Evolutionary conservation across 2,113 vertebrate species (phyloP).

Genomic region (Procavia capensis): DNA sequence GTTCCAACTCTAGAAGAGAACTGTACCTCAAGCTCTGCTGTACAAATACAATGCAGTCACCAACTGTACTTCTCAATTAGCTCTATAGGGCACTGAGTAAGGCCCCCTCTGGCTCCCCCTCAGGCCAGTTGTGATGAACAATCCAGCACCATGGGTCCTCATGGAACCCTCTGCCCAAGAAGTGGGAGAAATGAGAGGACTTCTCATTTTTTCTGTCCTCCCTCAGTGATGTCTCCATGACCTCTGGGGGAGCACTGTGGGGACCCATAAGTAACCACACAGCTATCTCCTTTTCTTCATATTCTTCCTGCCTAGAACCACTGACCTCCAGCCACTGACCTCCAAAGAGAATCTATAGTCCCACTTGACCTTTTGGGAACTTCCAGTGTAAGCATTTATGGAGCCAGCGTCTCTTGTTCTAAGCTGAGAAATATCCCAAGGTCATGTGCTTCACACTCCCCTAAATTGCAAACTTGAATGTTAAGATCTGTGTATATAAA

Average conservation of each 20-base stretch:
- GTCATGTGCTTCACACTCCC: not conserved
- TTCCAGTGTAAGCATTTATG: not conserved
- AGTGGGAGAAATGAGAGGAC: not conserved
- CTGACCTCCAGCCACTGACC: not conserved
- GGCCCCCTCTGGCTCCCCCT: not conserved
- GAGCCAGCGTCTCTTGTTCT: not conserved
- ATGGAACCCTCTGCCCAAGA: not conserved
- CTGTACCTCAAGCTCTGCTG: not conserved
- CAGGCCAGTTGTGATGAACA: not conserved
- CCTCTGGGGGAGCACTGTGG: not conserved
- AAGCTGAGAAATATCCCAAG: not conserved
- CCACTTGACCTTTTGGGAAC: not conserved
- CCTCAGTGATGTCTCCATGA: not conserved
- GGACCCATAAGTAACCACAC: fast-evolving
- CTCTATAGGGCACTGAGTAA: not conserved
- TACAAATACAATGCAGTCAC: not conserved
- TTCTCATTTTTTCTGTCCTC: not conserved
- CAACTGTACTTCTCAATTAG: conserved; percentile 38
- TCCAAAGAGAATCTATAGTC: not conserved
- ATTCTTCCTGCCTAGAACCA: not conserved
- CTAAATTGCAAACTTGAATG: not conserved
- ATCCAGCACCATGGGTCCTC: not conserved
- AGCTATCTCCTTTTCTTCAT: not conserved
- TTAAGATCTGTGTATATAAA: not conserved
- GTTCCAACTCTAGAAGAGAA: not conserved